phyloP scores from a whole-genome alignment of 2,113 vertebrate genomes.

The Prunella himalayana region DNA sequence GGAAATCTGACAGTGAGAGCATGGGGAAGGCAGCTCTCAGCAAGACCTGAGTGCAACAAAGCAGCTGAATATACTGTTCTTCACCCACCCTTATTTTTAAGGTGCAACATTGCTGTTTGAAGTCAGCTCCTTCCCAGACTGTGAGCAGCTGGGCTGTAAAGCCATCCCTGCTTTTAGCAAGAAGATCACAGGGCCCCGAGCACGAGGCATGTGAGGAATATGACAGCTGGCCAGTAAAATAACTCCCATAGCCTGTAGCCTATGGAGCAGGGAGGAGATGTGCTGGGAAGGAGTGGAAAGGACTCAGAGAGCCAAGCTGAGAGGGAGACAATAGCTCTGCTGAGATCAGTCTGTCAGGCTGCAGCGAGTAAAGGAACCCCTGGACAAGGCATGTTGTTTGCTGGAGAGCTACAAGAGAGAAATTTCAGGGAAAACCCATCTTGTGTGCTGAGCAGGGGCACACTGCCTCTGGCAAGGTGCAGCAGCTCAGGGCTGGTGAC shows the following conservation, averaged over 20 bases:
- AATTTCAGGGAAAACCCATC: background rate
- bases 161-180: slow-evolving; percentile 4
- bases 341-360: background rate
- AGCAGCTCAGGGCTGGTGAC: background rate
- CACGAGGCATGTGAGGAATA: background rate
- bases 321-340: background rate
- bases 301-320: background rate
- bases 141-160: slow-evolving; percentile 42
- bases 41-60: background rate
- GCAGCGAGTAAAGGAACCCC: background rate
- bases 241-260: background rate
- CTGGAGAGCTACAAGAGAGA: background rate
- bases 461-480: background rate
- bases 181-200: background rate
- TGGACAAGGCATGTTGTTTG: background rate
- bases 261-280: background rate
- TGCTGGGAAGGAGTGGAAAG: background rate
- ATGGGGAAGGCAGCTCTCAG: background rate
- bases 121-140: slow-evolving; percentile 29
- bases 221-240: background rate
- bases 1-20: background rate
- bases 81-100: background rate
- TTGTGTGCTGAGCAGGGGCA: background rate
- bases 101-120: background rate
- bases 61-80: background rate